Base-by-base conservation (phyloP, 37 sponge, comb jelly and placozoan genomes). In the Haliclona indistincta region DNA sequence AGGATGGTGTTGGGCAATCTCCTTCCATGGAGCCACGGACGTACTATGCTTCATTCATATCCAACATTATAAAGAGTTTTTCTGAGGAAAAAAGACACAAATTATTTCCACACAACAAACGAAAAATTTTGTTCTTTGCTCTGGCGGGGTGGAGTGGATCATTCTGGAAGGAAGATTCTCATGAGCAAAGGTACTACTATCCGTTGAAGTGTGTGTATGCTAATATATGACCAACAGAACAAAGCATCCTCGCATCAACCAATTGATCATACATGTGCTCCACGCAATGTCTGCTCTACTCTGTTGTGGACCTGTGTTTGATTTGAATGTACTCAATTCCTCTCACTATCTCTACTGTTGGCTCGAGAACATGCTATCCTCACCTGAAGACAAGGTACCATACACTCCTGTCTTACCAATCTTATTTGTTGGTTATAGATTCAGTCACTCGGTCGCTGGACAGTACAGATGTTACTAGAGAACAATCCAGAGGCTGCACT, bases 271-370 rank as follows among this genome's bases (percentile, higher is more conserved):
- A 56, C 71, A 71, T 37, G 52, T 66, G 33, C 70, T 87, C 51
- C 76, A 83, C 64, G 91, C 93, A 5, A 96, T 96, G 94, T 92
- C 90, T 23, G 91, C 97, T 61, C 83, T 96, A 13, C 77, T 89
- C 39, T 93, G 94, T 58, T 77, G 89, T 70, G 97, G 97, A 0
- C 87, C 93, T 19, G 81, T 93, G 25, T 96, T 96, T 69, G 84
- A 89, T 67, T 51, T 68, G 35, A 56, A 56, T 43, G 90, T 72
- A 2, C 80, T 96, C 68, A 87, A 80, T 20, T 77, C 72, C 11
- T 72, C 75, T 13, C 85, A 83, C 49, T 70, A 70, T 68, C 54
- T 96, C 36, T 89, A 89, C 68, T 38, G 79, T 23, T 96, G 97
- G 97, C 77, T 93, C 39, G 73, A 89, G 32, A 86, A 79, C 82